phyloP scores from a whole-genome alignment of 2,797 vertebrate genomes.

The Rhynchonycteris naso region DNA sequence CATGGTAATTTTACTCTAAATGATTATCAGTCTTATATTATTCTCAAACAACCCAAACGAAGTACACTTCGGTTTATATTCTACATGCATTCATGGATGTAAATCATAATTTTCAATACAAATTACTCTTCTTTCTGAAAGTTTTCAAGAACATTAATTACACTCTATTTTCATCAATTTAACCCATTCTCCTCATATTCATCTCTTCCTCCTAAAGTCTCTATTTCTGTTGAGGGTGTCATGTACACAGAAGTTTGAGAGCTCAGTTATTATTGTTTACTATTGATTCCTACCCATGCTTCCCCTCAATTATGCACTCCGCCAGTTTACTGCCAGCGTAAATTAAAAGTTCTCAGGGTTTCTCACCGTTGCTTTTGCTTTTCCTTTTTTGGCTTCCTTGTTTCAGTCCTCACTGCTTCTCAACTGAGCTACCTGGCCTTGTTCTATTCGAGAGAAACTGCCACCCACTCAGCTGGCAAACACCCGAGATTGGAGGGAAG shows the following conservation, averaged over 20 bases:
- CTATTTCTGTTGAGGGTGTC: not conserved
- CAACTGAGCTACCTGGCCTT: not conserved
- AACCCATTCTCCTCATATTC: not conserved
- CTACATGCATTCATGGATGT: not conserved
- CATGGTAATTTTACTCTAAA: conserved; percentile 7
- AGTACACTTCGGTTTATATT: not conserved
- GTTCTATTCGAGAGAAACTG: not conserved
- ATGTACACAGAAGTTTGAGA: not conserved
- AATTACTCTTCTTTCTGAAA: not conserved
- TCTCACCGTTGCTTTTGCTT: not conserved
- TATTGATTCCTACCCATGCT: not conserved
- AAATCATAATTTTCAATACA: conserved; percentile 5
- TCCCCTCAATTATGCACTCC: not conserved
- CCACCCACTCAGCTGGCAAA: not conserved
- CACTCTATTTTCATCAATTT: not conserved
- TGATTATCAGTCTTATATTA: not conserved
- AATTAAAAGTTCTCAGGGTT: not conserved
- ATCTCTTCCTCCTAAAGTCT: not conserved
- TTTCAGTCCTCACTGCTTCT: not conserved
- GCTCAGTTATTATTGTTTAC: not conserved
- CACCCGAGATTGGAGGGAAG: not conserved
- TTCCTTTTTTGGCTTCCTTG: not conserved
- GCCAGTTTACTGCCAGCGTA: not conserved
- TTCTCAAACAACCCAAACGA: not conserved
- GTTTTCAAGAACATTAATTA: not conserved